A percentile compares a stretch with the other conserved stretches of the same genome.
Conservation (phyloP, 2,888 invertebrate species). For the Dysmachus trigonus region DNA sequence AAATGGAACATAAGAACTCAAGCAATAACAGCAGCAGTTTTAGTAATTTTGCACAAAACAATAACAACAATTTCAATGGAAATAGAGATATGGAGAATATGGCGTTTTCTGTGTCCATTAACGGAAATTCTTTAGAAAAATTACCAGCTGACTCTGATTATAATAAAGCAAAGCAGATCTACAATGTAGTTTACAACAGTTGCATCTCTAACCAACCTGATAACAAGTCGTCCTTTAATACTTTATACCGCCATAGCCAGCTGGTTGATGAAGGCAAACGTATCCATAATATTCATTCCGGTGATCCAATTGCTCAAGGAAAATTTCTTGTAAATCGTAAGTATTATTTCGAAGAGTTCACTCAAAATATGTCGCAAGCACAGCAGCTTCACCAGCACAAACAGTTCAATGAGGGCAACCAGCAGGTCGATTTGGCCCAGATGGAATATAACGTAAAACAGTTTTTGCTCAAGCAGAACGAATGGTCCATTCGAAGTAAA, state of each 20-base stretch:
- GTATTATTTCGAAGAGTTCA: conserved; percentile 33
- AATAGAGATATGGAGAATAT: background rate
- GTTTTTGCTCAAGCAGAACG: conserved; percentile 71
- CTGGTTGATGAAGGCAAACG: conserved; percentile 51
- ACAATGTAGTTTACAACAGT: conserved; percentile 64
- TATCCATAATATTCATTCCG: background rate
- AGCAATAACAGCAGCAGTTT: background rate
- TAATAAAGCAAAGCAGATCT: conserved; percentile 56
- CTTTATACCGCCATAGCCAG: conserved; percentile 50
- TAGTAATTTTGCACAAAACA: background rate
- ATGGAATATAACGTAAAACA: conserved; percentile 83
- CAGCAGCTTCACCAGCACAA: conserved; percentile 44
- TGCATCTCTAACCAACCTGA: conserved; percentile 55
- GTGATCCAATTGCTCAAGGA: conserved; percentile 44
- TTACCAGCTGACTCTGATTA: conserved; percentile 62
- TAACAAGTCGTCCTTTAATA: conserved; percentile 46
- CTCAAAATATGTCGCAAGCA: conserved; percentile 28
- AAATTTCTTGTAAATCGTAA: conserved; percentile 28
- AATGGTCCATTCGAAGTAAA: conserved; percentile 62
- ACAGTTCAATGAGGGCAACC: conserved; percentile 53
- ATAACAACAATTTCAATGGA: background rate
- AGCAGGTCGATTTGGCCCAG: conserved; percentile 72
- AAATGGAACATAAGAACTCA: conserved; percentile 60
- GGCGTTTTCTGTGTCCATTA: background rate
- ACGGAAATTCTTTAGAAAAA: conserved; percentile 57